Evolutionary conservation across 1,140 invertebrate genomes (phyloP), one percentile per base, ranked within the genome.

Genomic region (Brachionus rotundiformis): DNA sequence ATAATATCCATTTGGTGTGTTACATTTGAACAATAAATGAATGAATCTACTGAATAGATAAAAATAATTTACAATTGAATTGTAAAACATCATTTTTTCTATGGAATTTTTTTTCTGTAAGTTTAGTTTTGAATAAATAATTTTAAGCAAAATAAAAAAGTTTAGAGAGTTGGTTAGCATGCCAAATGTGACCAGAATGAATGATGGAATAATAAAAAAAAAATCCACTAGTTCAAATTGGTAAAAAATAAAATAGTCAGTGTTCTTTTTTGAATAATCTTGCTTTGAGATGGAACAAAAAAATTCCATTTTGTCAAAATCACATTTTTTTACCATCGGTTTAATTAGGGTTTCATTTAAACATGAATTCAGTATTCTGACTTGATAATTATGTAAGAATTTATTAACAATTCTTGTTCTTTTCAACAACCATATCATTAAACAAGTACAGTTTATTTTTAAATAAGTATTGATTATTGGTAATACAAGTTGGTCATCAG

Each of bases 1-100:
- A 63, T 63, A 29, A 63, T 63, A 63, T 33, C 61, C 61, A 33
- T 63, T 63, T 3, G 61, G 27, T 2, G 61, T 63, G 10, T 63
- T 63, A 23, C 61, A 63, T 63, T 63, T 63, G 7, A 13, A 27
- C 25, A 63, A 27, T 7, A 63, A 63, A 29, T 63, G 61, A 63
- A 63, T 33, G 1, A 63, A n/a, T 29, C 61, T 8, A 27, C 25
- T 29, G n/a, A 27, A 13, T 13, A 63, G 61, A 29, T 29, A 63
- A 27, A 63, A 63, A 63, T 31, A 29, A 63, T 63, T 63, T 11
- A 63, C 61, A 29, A 63, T 63, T 63, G 61, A 63, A 63, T 63
- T 63, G 27, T 63, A 63, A 63, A 63, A 63, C 61, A 63, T 63
- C 61, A 63, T 63, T 63, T 63, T 29, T 63, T 63, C 61, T 27